phyloP scores from a whole-genome alignment of 2,113 vertebrate species.

The Mungos mungo region DNA sequence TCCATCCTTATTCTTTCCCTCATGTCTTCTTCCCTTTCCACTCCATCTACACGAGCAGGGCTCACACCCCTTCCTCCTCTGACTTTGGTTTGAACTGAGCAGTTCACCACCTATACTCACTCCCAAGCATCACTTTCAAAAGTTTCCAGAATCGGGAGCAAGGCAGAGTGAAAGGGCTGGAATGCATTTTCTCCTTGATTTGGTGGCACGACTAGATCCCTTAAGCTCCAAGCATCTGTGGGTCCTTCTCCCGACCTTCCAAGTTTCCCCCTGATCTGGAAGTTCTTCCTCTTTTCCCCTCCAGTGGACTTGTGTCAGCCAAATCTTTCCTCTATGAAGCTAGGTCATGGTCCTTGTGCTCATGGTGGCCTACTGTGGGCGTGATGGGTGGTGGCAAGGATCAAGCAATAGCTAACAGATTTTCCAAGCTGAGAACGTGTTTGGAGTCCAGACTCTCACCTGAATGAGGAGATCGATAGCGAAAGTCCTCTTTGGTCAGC shows the following conservation, averaged over 20 bases:
- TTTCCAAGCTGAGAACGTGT: not conserved
- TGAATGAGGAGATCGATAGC: conserved; percentile 96
- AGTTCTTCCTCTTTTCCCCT: not conserved
- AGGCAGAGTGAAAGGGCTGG: not conserved
- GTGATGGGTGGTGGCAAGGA: not conserved
- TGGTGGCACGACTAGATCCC: not conserved
- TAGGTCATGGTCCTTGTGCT: not conserved
- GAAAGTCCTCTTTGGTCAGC: conserved; percentile 99
- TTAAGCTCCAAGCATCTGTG: not conserved
- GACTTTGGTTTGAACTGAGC: not conserved
- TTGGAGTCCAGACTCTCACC: conserved; percentile 84
- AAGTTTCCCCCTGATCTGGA: not conserved
- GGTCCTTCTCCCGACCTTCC: not conserved
- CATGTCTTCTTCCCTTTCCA: not conserved
- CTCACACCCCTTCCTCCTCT: not conserved
- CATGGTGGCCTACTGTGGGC: not conserved
- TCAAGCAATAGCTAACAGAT: not conserved
- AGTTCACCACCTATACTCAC: not conserved
- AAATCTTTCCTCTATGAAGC: not conserved
- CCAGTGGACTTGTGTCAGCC: not conserved
- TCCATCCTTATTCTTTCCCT: not conserved
- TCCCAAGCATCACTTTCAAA: not conserved
- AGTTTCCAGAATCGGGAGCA: not conserved
- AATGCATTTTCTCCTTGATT: not conserved
- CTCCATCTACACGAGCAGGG: not conserved